Evolutionary conservation across 2,797 vertebrate species (phyloP).

Genomic region (Delichon dasypus): DNA sequence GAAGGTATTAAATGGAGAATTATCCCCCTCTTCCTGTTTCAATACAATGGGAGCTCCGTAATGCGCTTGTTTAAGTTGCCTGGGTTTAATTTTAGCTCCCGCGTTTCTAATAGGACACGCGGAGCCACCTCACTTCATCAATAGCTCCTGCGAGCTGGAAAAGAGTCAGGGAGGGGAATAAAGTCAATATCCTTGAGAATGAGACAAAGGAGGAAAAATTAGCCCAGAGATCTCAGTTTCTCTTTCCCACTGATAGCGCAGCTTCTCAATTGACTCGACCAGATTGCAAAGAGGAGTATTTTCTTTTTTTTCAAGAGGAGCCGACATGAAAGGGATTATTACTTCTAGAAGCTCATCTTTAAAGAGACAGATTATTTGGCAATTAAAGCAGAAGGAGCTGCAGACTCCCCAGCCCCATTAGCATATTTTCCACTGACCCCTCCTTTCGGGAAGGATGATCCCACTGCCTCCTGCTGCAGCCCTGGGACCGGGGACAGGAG

Average conservation of each 20-base stretch:
- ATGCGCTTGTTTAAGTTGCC: slow-evolving; percentile 45
- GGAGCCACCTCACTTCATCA: slow-evolving; percentile 4
- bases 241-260: not conserved
- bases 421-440: not conserved
- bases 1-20: slow-evolving; percentile 44
- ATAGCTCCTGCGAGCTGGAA: not conserved
- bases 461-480: not conserved
- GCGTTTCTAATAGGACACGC: not conserved
- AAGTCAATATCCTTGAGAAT: not conserved
- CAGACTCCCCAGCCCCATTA: not conserved
- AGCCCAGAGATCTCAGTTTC: not conserved
- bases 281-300: not conserved
- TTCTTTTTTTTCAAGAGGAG: slow-evolving; percentile 17
- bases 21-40: slow-evolving; percentile 47
- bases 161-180: not conserved
- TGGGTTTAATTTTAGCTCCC: slow-evolving; percentile 19
- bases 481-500: not conserved
- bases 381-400: slow-evolving; percentile 16
- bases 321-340: slow-evolving; percentile 37
- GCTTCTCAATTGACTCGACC: slow-evolving; percentile 37
- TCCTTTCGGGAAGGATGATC: not conserved
- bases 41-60: slow-evolving; percentile 64
- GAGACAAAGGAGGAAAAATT: slow-evolving; percentile 28
- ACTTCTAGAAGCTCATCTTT: not conserved
- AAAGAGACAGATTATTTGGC: slow-evolving; percentile 41